Conservation (phyloP, 2,113 vertebrate species). For the Entelurus aequoreus region DNA sequence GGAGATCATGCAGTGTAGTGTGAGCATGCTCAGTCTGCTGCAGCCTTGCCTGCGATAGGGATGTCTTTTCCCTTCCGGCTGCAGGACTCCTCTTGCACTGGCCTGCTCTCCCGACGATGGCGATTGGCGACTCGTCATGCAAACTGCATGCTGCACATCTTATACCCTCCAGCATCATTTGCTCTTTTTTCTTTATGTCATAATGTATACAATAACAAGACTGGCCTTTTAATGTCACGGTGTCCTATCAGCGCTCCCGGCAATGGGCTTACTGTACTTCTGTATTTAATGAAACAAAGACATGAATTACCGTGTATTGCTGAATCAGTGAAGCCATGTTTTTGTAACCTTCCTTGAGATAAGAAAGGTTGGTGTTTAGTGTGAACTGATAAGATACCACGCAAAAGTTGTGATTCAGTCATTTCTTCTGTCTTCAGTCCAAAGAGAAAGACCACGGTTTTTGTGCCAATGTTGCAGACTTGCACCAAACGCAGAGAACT, state of each 20-base stretch:
- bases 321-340: neutral
- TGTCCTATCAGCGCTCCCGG: constrained; percentile 2
- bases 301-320: constrained; percentile 17
- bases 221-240: neutral
- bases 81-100: constrained; percentile 2
- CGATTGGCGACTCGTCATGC: neutral
- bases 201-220: neutral
- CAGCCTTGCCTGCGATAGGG: constrained; percentile 11
- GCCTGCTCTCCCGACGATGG: neutral
- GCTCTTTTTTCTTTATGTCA: neutral
- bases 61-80: constrained; percentile 13
- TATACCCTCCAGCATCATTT: neutral
- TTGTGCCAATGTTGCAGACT: constrained; percentile 54
- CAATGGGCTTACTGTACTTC: constrained; percentile 3
- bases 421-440: neutral
- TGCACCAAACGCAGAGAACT: constrained; percentile 50
- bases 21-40: constrained; percentile 6
- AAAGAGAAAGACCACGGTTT: neutral
- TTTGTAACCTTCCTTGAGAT: constrained; percentile 35
- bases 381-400: constrained; percentile 8
- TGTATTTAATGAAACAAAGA: constrained; percentile 11
- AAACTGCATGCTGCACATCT: neutral
- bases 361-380: constrained; percentile 15
- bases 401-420: constrained; percentile 31
- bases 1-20: constrained; percentile 10